A percentile compares a stretch with the other conserved stretches of the same genome.
Evolutionary conservation across 1,140 invertebrate genomes (phyloP).

Genomic region (Drosophila ogumai): DNA sequence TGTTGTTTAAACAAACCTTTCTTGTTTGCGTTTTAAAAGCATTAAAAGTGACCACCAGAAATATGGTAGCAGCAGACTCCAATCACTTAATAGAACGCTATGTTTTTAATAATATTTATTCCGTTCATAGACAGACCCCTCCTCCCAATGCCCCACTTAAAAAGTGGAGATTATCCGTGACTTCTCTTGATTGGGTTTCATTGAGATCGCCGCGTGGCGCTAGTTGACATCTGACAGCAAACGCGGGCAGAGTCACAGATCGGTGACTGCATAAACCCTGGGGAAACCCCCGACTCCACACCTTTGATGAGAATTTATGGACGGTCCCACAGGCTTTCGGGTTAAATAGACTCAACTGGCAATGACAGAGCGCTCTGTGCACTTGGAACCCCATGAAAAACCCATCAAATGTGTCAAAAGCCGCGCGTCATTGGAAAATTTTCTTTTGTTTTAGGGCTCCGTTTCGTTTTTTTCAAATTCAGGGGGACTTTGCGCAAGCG

Average conservation of each 20-base stretch:
- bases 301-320: conserved; percentile 77
- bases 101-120: conserved; percentile 27
- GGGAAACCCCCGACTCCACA: conserved; percentile 29
- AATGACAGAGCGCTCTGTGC: conserved; percentile 25
- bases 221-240: conserved; percentile 76
- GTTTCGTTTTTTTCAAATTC: conserved; percentile 19
- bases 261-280: not conserved
- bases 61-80: not conserved
- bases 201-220: conserved; percentile 75
- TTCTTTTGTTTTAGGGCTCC: conserved; percentile 40
- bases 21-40: not conserved
- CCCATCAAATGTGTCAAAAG: conserved; percentile 73
- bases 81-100: conserved; percentile 9
- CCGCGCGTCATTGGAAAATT: conserved; percentile 55
- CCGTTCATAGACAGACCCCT: not conserved
- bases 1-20: conserved; percentile 5
- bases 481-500: conserved; percentile 52
- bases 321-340: conserved; percentile 44
- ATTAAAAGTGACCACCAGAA: not conserved
- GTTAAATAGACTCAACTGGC: conserved; percentile 57
- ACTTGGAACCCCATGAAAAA: conserved; percentile 37
- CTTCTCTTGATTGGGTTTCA: conserved; percentile 70
- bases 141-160: not conserved
- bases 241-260: conserved; percentile 40
- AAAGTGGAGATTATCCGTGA: conserved; percentile 60